Evolutionary conservation across 2,797 vertebrate species (phyloP), one percentile per base, ranked within the genome.

Genomic region (Gobionotothen gibberifrons): DNA sequence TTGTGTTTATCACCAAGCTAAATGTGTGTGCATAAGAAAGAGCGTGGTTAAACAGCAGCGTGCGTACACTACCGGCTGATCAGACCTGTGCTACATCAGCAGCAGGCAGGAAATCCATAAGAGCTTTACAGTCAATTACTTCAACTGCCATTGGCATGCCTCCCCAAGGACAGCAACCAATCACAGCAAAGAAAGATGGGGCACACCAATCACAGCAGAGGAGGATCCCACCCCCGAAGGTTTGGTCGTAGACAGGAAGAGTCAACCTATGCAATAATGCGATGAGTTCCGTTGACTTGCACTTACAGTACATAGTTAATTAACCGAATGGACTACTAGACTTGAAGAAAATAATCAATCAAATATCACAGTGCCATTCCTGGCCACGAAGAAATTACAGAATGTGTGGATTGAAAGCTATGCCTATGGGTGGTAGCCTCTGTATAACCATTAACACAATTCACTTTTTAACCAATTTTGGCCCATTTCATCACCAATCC

Each of bases 111-210:
- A 90, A 88, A 89, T 90, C 87, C 65, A 89, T 88, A 80, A 54
- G 47, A 87, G 85, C 82, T 79, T 87, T 86, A 88, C 81, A 90
- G 85, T 90, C 82, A 91, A 90, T 92, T 92, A 88, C 83, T 85
- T 80, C 77, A 80, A 60, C 85, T 87, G 85, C 89, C 89, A 85
- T 69, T 59, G 78, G 71, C 46, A 79, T 73, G 66, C 55, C 58
- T 90, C 82, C 83, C 85, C 78, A 88, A 90, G 85, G 91, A 90
- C 87, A 76, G 68, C 55, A 70, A 81, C 76, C 79, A 89, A 82
- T 87, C 72, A 84, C 81, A 75, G 61, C 75, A 49, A 66, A 63
- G 85, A 86, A 69, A 62, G 82, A 83, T 80, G 54, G 66, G 49
- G 78, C 2, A 3, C 58, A 83, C 81, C 82, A 83, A 67, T 89